A percentile compares a stretch with the other conserved stretches of the same genome.
These are phyloP conservation scores for Scaptomyza polygonia DNA, from an alignment of 2,888 invertebrate species.

Conservation along the genomic window DNA sequence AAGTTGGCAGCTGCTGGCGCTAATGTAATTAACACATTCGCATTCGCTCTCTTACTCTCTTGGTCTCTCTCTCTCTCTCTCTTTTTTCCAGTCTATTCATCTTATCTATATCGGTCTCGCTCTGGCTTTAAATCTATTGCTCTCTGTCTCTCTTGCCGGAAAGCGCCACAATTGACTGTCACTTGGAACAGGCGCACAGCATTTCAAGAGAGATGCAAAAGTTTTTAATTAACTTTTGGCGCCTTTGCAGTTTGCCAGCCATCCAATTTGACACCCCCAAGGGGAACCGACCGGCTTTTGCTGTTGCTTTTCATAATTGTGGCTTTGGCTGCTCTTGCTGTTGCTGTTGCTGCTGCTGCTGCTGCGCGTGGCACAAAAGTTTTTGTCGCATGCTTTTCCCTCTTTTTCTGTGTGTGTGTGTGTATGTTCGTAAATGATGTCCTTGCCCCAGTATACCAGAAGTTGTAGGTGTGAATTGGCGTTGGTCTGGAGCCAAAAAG, in stretches of 20 bases:
- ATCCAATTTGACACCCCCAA: neutral
- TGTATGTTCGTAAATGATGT: slow-evolving; percentile 36
- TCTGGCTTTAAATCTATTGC: slow-evolving; percentile 13
- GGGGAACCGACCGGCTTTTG: slow-evolving; percentile 10
- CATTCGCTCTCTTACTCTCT: slow-evolving; percentile 7
- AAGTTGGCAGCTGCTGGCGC: slow-evolving; percentile 49
- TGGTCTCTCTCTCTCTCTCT: slow-evolving; percentile 9
- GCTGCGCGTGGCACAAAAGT: slow-evolving; percentile 56
- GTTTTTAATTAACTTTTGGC: slow-evolving; percentile 77
- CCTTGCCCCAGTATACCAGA: slow-evolving; percentile 62
- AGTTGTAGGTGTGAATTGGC: slow-evolving; percentile 61
- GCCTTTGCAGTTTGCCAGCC: slow-evolving; percentile 27
- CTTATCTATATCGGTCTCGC: slow-evolving; percentile 5
- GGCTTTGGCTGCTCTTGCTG: slow-evolving; percentile 39
- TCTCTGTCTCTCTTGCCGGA: slow-evolving; percentile 47
- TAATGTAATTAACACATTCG: slow-evolving; percentile 72
- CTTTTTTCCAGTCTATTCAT: slow-evolving; percentile 3
- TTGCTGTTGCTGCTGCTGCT: slow-evolving; percentile 38
- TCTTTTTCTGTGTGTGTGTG: slow-evolving; percentile 3
- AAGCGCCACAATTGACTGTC: slow-evolving; percentile 62
- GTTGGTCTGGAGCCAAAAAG: slow-evolving; percentile 62
- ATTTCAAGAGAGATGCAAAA: slow-evolving; percentile 29
- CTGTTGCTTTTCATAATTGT: slow-evolving; percentile 39
- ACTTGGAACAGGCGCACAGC: slow-evolving; percentile 75
- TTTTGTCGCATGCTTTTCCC: slow-evolving; percentile 38